Evolutionary conservation across 2,888 invertebrate genomes (phyloP).

Genomic region (Crocallis elinguaria): DNA sequence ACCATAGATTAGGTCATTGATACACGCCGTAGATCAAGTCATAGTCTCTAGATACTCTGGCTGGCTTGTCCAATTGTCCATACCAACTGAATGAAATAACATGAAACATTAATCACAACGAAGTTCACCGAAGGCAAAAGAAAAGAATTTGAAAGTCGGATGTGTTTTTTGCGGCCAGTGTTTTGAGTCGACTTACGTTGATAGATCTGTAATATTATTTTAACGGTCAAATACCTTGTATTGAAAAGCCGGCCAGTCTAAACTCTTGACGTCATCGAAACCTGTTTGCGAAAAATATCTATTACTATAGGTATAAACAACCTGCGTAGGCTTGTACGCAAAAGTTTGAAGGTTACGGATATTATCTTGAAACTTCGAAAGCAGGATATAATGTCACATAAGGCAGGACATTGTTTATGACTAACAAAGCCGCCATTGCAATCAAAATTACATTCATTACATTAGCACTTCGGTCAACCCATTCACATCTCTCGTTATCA

Average conservation of each 20-base stretch:
- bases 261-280: background rate
- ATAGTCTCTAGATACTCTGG: background rate
- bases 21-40: background rate
- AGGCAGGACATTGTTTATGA: background rate
- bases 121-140: constrained; percentile 6
- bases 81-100: constrained; percentile 6
- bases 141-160: constrained; percentile 23
- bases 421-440: constrained; percentile 3
- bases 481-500: constrained; percentile 22
- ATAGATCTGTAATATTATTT: background rate
- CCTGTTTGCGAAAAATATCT: background rate
- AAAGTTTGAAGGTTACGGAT: background rate
- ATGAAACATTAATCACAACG: constrained; percentile 7
- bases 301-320: background rate
- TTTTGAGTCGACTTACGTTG: background rate
- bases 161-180: constrained; percentile 5
- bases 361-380: too few species aligned
- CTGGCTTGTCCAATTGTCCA: background rate
- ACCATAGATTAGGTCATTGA: background rate
- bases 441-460: constrained; percentile 8
- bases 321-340: background rate
- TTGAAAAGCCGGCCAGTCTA: background rate
- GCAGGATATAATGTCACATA: background rate
- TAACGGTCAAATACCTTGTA: background rate
- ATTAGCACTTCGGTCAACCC: constrained; percentile 7